These are phyloP conservation scores for Calyptommatus sinebrachiatus DNA, from an alignment of 2,113 vertebrate genomes.

Conservation along the genomic window DNA sequence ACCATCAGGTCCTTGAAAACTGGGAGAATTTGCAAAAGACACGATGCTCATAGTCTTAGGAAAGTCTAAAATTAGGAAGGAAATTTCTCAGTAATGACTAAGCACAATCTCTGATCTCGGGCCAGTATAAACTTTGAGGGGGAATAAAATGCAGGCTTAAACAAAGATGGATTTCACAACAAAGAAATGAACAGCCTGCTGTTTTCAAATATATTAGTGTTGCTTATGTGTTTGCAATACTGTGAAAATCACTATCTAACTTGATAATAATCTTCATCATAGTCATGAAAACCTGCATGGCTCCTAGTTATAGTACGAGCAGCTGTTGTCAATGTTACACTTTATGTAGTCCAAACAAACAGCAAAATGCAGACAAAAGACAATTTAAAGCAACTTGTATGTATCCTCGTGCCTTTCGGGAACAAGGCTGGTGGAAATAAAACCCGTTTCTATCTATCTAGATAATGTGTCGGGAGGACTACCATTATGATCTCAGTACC, in stretches of 20 bases:
- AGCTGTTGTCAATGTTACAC: constrained; percentile 9
- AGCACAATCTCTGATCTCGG: neutral
- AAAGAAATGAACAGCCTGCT: neutral
- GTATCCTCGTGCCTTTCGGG: constrained; percentile 19
- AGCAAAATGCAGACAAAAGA: neutral
- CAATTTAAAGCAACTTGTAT: neutral
- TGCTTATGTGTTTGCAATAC: neutral
- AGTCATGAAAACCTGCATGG: constrained; percentile 7
- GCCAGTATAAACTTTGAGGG: neutral
- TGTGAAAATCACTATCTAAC: constrained; percentile 33
- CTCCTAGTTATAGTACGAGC: constrained; percentile 5
- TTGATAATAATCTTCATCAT: constrained; percentile 15
- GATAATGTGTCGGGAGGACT: too few species aligned
- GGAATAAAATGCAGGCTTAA: neutral
- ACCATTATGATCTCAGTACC: neutral
- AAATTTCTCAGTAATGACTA: neutral
- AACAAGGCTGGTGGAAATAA: neutral
- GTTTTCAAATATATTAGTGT: constrained; percentile 3
- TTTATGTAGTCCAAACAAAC: constrained; percentile 30
- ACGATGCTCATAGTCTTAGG: neutral
- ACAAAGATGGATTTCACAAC: constrained; percentile 10
- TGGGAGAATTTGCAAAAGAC: neutral
- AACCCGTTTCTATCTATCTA: neutral
- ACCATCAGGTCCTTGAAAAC: neutral
- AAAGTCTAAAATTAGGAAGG: neutral